Evolutionary conservation across 2,797 vertebrate genomes (phyloP), one percentile per base, ranked within the genome.

Genomic region (Sebastes melanostomus): DNA sequence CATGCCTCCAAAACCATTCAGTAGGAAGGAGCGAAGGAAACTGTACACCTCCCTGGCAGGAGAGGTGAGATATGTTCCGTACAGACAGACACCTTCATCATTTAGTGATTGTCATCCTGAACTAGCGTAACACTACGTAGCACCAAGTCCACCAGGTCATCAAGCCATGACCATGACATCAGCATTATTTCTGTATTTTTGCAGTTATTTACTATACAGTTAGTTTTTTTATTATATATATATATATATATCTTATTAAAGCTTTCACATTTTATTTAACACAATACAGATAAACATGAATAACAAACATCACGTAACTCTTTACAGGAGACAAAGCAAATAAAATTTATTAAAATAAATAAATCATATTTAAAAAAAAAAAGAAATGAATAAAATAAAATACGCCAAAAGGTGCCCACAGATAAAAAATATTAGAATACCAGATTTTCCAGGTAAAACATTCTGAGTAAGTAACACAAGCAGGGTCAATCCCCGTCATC

Each of bases 61-160:
- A 29, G 97, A 98, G 97, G 97, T 98, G 95, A 92, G 90, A 78
- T 65, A 9, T 52, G 9, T 27, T 14, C 59, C 27, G n/a, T 58
- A 16, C n/a, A 9, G 18, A 20, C 3, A 3, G 5, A 18, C 8
- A 34, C 10, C 3, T 29, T 59, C 16, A 5, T 54, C 8, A 8
- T 36, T 42, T 38, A 55, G 14, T 27, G 32, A 58, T 29, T n/a
- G 4, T 20, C 13, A 65, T 1, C 20, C n/a, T 32, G 32, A 32
- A 68, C n/a, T 14, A 38, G 36, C 2, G 5, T 38, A 38, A 10
- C 20, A 24, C n/a, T 12, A 55, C 52, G 2, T 10, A 55, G 52
- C 52, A 55, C 52, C 50, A 38, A 42, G 13, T 42, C 13, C 13
- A 42, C 38, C 38, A 16, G 13, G 38, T 42, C 13, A 42, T 42